Evolutionary conservation across 2,888 invertebrate species (phyloP).

Genomic region (Fissipunctia ypsillon): DNA sequence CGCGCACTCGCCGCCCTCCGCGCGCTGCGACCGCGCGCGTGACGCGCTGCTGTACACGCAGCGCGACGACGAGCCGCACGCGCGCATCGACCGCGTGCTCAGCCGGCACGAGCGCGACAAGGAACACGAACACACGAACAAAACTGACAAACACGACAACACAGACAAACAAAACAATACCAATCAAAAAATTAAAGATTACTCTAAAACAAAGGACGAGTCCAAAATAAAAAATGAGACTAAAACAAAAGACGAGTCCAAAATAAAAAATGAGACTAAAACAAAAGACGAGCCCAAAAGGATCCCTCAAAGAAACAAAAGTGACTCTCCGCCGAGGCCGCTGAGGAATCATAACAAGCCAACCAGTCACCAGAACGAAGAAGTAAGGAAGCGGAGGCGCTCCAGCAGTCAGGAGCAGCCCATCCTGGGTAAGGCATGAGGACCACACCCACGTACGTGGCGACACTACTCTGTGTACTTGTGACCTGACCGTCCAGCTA

Average conservation of each 20-base stretch:
- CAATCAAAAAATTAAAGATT: constrained; percentile 12
- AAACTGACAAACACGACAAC: constrained; percentile 16
- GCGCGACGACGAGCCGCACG: constrained; percentile 82
- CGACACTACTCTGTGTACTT: not conserved
- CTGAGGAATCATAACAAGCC: constrained; percentile 1
- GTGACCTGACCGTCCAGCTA: not conserved
- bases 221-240: constrained; percentile 14
- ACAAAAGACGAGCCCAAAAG: not conserved
- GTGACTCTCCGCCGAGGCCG: constrained; percentile 19
- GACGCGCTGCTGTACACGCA: constrained; percentile 86
- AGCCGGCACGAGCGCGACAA: constrained; percentile 77
- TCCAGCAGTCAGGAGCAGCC: constrained; percentile 30
- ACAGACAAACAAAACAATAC: constrained; percentile 8
- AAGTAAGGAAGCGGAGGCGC: constrained; percentile 37
- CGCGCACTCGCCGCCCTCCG: constrained; percentile 12
- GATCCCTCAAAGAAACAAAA: constrained; percentile 6
- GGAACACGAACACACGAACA: constrained; percentile 14
- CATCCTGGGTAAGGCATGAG: constrained; percentile 12
- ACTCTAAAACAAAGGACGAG: not conserved
- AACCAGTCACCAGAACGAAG: constrained; percentile 12
- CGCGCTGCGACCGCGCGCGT: constrained; percentile 69
- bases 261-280: constrained; percentile 14
- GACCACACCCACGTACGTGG: not conserved
- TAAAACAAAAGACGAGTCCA: not conserved
- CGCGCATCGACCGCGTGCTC: constrained; percentile 85